Evolutionary conservation across 2,113 vertebrate species (phyloP), one percentile per base, ranked within the genome.

Genomic region (Thermophis baileyi): DNA sequence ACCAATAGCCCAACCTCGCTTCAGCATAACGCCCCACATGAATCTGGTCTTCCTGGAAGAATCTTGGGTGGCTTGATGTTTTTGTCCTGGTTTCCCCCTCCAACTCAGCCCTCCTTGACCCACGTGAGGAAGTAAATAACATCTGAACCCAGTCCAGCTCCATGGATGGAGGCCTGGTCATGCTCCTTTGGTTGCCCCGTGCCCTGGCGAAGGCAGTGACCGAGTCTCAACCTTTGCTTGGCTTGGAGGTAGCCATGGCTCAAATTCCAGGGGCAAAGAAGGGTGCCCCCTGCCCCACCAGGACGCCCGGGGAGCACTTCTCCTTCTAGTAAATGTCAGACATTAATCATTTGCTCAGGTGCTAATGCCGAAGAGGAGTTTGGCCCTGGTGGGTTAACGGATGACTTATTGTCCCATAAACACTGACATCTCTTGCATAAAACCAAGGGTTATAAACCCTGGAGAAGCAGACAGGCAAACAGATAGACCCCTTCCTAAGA

Each of bases 331-430:
- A 4, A 51, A 27, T 2, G 22, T 27, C 51, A 20, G 7, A 4
- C 51, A 85, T 93, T 86, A 57, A 85, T 27, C 0, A 50, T 54
- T 92, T 89, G 87, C 50, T 89, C 49, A 69, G 86, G 12, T 35
- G 54, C 20, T 54, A 44, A 18, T 18, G 0, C 20, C 6, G 0
- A 1, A 47, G 18, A 93, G 88, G 88, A 93, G 74, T 93, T 93
- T 85, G 92, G 92, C 92, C 92, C 50, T 4, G 25, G 10, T 6
- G 16, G 63, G 88, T 93, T 93, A 93, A 93, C 92, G 14, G 22
- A 54, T 93, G 88, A 93, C 92, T 93, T 93, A 89, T 93, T 89
- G 69, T 24, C 88, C 92, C 35, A 11, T 50, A 55, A 9, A 53
- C 44, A 18, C 16, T n/a, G 49, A 49, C n/a, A 30, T n/a, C 22